phyloP scores from a whole-genome alignment of 2,113 vertebrate genomes.

The Sinocyclocheilus anophthalmus region DNA sequence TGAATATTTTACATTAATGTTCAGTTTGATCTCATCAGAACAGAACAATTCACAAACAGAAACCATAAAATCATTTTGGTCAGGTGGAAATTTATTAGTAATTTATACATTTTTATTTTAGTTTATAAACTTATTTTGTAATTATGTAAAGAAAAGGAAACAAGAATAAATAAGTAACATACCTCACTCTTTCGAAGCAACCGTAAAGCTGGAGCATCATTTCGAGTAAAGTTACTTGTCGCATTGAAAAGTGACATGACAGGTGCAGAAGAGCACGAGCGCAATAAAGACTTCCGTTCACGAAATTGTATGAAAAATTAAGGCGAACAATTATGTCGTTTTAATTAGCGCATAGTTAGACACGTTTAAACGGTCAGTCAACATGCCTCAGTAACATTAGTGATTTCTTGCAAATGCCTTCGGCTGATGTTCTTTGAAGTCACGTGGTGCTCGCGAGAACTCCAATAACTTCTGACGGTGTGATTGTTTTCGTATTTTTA shows the following conservation, averaged over 20 bases:
- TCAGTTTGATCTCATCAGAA: not conserved
- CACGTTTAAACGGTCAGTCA: not conserved
- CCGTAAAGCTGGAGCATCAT: not conserved
- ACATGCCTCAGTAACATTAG: not conserved
- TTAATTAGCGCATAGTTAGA: not conserved
- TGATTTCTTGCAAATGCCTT: not conserved
- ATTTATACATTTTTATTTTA: not conserved
- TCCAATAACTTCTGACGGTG: not conserved
- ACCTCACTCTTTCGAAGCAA: conserved; percentile 62
- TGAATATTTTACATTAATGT: not conserved
- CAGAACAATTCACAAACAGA: not conserved
- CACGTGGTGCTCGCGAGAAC: conserved; percentile 59
- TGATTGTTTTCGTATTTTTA: not conserved
- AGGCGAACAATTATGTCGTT: not conserved
- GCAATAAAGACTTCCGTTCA: not conserved
- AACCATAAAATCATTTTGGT: not conserved
- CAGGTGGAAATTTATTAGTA: not conserved
- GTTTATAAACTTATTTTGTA: not conserved
- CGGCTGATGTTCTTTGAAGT: conserved; percentile 65
- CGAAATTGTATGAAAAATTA: not conserved
- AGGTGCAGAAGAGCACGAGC: not conserved
- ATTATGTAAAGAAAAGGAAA: not conserved
- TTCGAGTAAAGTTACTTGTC: conserved; percentile 24
- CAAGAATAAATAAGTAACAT: conserved; percentile 27
- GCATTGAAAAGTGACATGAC: conserved; percentile 63